phyloP scores from a whole-genome alignment of 1,140 invertebrate species.

The Euura lappo region DNA sequence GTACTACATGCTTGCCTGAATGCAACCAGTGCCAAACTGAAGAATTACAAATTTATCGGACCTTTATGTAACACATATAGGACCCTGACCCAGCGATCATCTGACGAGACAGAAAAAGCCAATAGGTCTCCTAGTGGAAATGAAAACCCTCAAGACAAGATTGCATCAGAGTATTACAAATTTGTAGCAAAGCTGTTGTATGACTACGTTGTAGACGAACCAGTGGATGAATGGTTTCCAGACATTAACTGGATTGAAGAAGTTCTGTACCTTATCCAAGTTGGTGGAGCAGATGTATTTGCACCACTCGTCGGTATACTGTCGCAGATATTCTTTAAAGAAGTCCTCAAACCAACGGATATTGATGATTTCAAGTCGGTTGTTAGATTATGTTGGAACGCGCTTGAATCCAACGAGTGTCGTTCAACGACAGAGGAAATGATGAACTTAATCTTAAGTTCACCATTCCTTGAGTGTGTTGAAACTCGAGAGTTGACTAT shows the following conservation, averaged over 20 bases:
- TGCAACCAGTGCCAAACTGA: neutral
- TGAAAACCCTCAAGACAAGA: slow-evolving; percentile 26
- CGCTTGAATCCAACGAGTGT: slow-evolving; percentile 42
- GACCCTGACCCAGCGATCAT: neutral
- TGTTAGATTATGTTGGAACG: slow-evolving; percentile 40
- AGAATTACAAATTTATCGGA: neutral
- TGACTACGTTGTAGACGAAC: slow-evolving; percentile 17
- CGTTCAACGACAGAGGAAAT: slow-evolving; percentile 35
- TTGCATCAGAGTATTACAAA: slow-evolving; percentile 30
- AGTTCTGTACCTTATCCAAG: slow-evolving; percentile 22
- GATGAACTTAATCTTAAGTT: slow-evolving; percentile 30
- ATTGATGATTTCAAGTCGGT: slow-evolving; percentile 30
- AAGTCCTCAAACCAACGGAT: slow-evolving; percentile 12
- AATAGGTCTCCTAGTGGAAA: neutral
- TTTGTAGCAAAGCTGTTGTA: slow-evolving; percentile 28
- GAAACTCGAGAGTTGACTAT: slow-evolving; percentile 2
- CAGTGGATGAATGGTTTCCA: neutral
- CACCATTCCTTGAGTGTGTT: slow-evolving; percentile 22
- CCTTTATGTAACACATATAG: slow-evolving; percentile 1
- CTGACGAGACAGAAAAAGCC: neutral
- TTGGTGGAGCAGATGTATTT: slow-evolving; percentile 27
- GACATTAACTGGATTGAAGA: neutral
- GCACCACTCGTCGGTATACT: slow-evolving; percentile 27
- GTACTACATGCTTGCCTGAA: slow-evolving; percentile 28
- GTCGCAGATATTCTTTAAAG: slow-evolving; percentile 11